A percentile compares a stretch with the other conserved stretches of the same genome.
These are phyloP conservation scores for Hipparchia semele DNA, from an alignment of 2,888 invertebrate species.

Conservation along the genomic window DNA sequence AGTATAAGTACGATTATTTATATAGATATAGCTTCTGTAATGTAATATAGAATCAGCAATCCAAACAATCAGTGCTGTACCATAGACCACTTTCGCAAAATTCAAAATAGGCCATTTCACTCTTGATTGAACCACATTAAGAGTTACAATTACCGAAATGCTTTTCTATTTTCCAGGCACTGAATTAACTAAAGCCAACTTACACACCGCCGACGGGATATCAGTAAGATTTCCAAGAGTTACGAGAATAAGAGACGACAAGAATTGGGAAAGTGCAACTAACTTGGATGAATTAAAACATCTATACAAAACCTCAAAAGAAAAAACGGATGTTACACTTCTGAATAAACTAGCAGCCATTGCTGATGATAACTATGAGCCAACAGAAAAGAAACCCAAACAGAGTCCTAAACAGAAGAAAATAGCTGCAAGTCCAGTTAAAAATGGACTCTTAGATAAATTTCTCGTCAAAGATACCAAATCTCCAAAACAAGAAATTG, in stretches of 20 bases:
- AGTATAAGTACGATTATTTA: no score
- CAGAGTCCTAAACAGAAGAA: slow-evolving; percentile 49
- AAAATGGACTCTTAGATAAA: slow-evolving; percentile 37
- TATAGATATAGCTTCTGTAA: no score
- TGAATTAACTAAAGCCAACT: slow-evolving; percentile 89
- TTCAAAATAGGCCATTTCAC: no score
- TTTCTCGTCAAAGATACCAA: slow-evolving; percentile 38
- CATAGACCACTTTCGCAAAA: no score
- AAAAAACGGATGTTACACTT: slow-evolving; percentile 83
- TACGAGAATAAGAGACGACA: slow-evolving; percentile 91
- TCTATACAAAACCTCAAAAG: slow-evolving; percentile 87
- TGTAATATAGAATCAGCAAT: no score
- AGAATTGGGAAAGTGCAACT: slow-evolving; percentile 93
- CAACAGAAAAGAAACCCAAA: slow-evolving; percentile 61
- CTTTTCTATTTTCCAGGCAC: slow-evolving; percentile 78
- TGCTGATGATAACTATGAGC: slow-evolving; percentile 49
- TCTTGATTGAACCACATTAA: no score
- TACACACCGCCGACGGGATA: slow-evolving; percentile 96
- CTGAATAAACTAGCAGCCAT: slow-evolving; percentile 74
- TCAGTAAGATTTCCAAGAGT: slow-evolving; percentile 97
- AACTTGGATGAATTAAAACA: slow-evolving; percentile 88
- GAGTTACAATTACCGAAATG: not conserved
- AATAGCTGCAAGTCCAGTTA: slow-evolving; percentile 14
- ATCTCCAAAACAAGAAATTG: not conserved
- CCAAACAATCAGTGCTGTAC: no score